These are phyloP conservation scores for Sycophaga agraensis DNA, from an alignment of 1,140 invertebrate species.

Conservation along the genomic window DNA sequence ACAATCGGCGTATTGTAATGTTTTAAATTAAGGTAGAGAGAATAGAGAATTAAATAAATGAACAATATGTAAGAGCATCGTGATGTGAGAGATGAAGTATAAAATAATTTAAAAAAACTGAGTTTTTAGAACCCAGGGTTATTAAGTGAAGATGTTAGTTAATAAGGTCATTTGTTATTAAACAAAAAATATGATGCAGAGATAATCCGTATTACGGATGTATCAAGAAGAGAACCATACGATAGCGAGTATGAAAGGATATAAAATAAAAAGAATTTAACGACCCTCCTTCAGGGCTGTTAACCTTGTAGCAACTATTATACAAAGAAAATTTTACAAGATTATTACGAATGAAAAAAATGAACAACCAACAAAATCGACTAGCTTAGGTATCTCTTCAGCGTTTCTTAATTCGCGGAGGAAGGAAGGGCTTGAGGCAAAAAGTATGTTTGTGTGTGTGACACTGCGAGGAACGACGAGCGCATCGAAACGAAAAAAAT, in stretches of 20 bases:
- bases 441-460: conserved; percentile 16
- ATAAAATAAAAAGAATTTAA: conserved; percentile 7
- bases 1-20: conserved; percentile 20
- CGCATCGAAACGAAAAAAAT: conserved; percentile 1
- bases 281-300: not conserved
- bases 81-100: not conserved
- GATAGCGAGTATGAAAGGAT: not conserved
- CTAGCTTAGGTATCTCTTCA: conserved; percentile 10
- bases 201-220: conserved; percentile 5
- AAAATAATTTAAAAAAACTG: conserved; percentile 16
- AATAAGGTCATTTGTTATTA: conserved; percentile 27
- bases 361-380: conserved; percentile 1
- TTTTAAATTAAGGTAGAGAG: conserved; percentile 22
- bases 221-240: not conserved
- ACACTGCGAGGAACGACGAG: not conserved
- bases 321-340: conserved; percentile 23
- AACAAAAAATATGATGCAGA: conserved; percentile 15
- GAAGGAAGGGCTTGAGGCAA: conserved; percentile 12
- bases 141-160: conserved; percentile 22
- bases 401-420: not conserved
- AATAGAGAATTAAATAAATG: conserved; percentile 18
- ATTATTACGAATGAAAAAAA: conserved; percentile 17
- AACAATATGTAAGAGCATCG: conserved; percentile 19
- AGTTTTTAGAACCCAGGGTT: conserved; percentile 20
- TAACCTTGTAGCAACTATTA: conserved; percentile 22